Evolutionary conservation across 2,888 invertebrate genomes (phyloP), one percentile per base, ranked within the genome.

Genomic region (Tachina grossa): DNA sequence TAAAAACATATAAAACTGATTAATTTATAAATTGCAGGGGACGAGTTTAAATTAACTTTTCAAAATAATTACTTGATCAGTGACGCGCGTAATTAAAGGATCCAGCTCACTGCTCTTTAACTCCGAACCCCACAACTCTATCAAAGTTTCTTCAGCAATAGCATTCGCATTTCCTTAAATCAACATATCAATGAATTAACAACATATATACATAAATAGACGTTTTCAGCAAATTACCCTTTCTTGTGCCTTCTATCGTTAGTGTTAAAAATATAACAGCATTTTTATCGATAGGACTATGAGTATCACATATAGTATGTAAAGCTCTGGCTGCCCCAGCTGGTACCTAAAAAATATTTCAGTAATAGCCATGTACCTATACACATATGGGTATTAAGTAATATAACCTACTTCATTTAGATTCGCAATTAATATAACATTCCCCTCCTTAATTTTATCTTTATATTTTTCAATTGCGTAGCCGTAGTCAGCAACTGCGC

Each of bases 271-370:
- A 93, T 59, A 93, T 94, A 22, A 94, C 89, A 9, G 92, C 92
- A 79, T 92, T 90, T 22, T 89, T 84, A 0, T 92, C 91, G 22
- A 93, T 88, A 11, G 95, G 94, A 77, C 90, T 93, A 61, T 93
- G 86, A 43, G 93, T 93, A 88, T 95, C 95, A 87, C 95, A 95
- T 87, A 95, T 93, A 78, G 93, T 90, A 88, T 95, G 95, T 87
- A 95, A 93, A 4, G 94, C 94, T 88, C 92, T 93, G 1, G 92
- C 92, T 3, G 90, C 88, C 68, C 87, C 83, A 0, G 89, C 87
- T 1, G 92, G 89, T 68, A 92, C 90, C 93, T 92, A 49, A 22
- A 75, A 8, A 57, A 0, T 9, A 59, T 39, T 14, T 16, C 31
- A 31, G 31, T 31, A 31, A 31, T 31, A 72, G 31, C 19, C 49